Conservation (phyloP, 1,140 invertebrate species). For the Triops cancriformis region DNA sequence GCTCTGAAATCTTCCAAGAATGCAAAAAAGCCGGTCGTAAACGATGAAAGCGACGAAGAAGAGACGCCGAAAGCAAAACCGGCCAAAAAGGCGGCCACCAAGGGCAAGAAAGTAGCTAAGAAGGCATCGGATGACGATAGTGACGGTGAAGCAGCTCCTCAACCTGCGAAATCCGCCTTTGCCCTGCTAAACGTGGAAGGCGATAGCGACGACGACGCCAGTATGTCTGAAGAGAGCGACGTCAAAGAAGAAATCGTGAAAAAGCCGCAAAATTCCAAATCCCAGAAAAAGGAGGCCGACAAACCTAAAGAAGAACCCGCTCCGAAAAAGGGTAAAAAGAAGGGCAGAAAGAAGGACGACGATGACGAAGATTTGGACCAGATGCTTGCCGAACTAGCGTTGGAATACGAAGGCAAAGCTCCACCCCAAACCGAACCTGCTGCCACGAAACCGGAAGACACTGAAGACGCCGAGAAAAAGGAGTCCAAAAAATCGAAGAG, state of each 20-base stretch:
- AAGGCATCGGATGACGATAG: background rate
- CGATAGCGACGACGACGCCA: conserved; percentile 1
- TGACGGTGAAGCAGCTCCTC: background rate
- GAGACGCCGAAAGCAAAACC: background rate
- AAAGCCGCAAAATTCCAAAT: conserved; percentile 11
- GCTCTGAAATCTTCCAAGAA: background rate
- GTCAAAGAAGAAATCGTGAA: conserved; percentile 1
- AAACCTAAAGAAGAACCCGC: conserved; percentile 15
- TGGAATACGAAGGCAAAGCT: conserved; percentile 31
- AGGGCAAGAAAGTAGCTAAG: background rate
- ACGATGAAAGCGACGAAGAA: background rate
- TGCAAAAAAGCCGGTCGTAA: background rate
- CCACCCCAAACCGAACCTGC: background rate
- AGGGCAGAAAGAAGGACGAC: conserved; percentile 32
- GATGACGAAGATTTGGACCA: conserved; percentile 40
- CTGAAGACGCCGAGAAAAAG: conserved; percentile 29
- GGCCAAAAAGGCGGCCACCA: background rate
- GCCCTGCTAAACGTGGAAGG: conserved; percentile 17
- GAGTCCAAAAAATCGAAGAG: conserved; percentile 30
- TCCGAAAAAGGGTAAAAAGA: conserved; percentile 18
- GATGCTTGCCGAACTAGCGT: conserved; percentile 38
- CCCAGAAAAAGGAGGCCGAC: background rate
- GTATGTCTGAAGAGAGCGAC: background rate
- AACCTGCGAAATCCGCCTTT: conserved; percentile 7
- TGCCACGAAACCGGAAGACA: conserved; percentile 34